A percentile compares a stretch with the other conserved stretches of the same genome.
Conservation (phyloP, 2,113 vertebrate genomes). For the Paralichthys olivaceus region DNA sequence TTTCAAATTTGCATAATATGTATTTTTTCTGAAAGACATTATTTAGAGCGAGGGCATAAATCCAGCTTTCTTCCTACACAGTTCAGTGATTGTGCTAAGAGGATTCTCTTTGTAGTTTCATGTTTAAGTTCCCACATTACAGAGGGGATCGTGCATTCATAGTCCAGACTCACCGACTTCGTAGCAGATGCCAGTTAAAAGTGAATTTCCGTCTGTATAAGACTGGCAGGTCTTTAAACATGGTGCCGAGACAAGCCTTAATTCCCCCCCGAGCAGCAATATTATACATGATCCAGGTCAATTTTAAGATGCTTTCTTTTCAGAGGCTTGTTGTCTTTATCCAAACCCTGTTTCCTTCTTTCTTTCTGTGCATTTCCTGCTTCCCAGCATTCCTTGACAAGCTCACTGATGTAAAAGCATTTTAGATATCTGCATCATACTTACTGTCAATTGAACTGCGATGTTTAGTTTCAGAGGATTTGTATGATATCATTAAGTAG, state of each 20-base stretch:
- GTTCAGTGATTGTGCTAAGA: slow-evolving; percentile 44
- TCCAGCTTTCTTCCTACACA: slow-evolving; percentile 29
- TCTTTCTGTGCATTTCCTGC: slow-evolving; percentile 24
- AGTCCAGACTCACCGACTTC: slow-evolving; percentile 40
- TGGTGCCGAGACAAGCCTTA: slow-evolving; percentile 8
- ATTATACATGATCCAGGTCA: slow-evolving; percentile 40
- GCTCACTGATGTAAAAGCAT: slow-evolving; percentile 13
- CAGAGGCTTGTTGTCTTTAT: slow-evolving; percentile 10
- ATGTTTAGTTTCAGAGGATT: slow-evolving; percentile 16
- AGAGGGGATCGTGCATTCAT: slow-evolving; percentile 24
- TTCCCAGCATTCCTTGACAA: slow-evolving; percentile 10
- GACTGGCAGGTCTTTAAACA: slow-evolving; percentile 55
- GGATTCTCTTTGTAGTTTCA: slow-evolving; percentile 56
- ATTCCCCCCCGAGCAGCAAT: slow-evolving; percentile 18
- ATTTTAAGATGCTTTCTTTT: slow-evolving; percentile 26
- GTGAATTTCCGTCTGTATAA: slow-evolving; percentile 32
- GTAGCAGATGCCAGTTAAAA: slow-evolving; percentile 55
- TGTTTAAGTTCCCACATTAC: slow-evolving; percentile 39
- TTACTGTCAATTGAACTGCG: slow-evolving; percentile 22
- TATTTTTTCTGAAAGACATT: slow-evolving; percentile 31
- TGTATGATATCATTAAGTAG: slow-evolving; percentile 14
- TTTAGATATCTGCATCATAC: not conserved
- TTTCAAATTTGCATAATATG: slow-evolving; percentile 14
- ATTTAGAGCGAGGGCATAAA: slow-evolving; percentile 38
- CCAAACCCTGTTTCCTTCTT: slow-evolving; percentile 8